Evolutionary conservation across 23 tunicate genomes (phyloP).

Genomic region (Oikopleura albicans): DNA sequence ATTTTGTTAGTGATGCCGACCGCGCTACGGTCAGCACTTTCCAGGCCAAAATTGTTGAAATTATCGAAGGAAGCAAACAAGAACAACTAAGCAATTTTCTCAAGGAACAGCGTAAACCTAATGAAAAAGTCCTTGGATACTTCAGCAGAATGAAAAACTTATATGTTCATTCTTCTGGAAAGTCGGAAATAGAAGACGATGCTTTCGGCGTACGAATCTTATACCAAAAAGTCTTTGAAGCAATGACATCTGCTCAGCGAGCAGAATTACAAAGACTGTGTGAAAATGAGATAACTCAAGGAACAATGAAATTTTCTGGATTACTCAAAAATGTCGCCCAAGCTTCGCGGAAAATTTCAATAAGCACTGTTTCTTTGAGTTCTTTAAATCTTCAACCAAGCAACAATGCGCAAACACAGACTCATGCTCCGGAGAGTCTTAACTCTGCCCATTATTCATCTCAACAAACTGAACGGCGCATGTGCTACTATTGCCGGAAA

Average conservation of each 20-base stretch:
- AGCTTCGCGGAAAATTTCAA: not conserved
- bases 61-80: not conserved
- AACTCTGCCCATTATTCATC: no score
- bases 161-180: not conserved
- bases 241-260: not conserved
- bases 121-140: not conserved
- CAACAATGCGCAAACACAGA: no score
- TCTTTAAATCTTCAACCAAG: no score
- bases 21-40: not conserved
- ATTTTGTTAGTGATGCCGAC: not conserved
- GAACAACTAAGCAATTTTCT: not conserved
- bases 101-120: not conserved
- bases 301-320: not conserved
- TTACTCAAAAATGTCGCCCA: not conserved
- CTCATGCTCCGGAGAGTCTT: no score
- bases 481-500: no score
- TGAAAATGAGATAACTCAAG: not conserved
- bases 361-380: no score
- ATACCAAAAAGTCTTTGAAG: not conserved
- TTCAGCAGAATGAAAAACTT: not conserved
- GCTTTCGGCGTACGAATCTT: not conserved
- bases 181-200: not conserved
- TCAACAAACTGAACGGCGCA: no score
- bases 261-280: not conserved
- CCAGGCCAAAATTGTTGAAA: not conserved